These are phyloP conservation scores for Quiscalus mexicanus DNA, from an alignment of 2,113 vertebrate species.

Conservation along the genomic window DNA sequence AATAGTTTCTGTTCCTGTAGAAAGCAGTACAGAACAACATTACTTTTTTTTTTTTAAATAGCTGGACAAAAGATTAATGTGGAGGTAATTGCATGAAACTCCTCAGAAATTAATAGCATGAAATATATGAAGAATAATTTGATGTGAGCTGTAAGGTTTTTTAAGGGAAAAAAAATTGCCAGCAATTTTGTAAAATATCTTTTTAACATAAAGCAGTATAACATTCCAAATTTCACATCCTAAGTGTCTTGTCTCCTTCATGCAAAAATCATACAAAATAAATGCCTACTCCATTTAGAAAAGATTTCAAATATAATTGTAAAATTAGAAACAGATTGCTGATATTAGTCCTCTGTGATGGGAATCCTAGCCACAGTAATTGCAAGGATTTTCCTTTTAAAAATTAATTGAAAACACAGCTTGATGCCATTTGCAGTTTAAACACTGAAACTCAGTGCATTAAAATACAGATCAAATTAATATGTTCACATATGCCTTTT, in stretches of 20 bases:
- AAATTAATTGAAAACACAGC: slow-evolving; percentile 62
- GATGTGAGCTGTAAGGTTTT: background rate
- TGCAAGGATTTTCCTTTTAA: background rate
- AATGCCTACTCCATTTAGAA: background rate
- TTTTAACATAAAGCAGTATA: background rate
- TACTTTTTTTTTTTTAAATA: background rate
- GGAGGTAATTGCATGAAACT: background rate
- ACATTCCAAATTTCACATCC: background rate
- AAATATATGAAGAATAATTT: background rate
- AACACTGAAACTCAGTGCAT: slow-evolving; percentile 40
- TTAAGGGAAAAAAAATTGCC: background rate
- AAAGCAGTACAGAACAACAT: background rate
- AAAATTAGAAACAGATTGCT: slow-evolving; percentile 44
- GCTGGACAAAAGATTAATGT: background rate
- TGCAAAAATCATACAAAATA: background rate
- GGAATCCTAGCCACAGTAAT: slow-evolving; percentile 33
- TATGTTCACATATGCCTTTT: background rate
- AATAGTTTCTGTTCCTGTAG: background rate
- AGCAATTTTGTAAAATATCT: background rate
- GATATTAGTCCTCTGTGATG: slow-evolving; percentile 19
- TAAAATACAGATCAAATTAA: slow-evolving; percentile 19
- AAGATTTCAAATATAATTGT: slow-evolving; percentile 9
- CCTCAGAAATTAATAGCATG: background rate
- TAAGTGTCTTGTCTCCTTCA: background rate
- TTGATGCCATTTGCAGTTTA: slow-evolving; percentile 41